Base-by-base conservation (phyloP, 2,113 vertebrate genomes). In the Periophthalmus modestus region DNA sequence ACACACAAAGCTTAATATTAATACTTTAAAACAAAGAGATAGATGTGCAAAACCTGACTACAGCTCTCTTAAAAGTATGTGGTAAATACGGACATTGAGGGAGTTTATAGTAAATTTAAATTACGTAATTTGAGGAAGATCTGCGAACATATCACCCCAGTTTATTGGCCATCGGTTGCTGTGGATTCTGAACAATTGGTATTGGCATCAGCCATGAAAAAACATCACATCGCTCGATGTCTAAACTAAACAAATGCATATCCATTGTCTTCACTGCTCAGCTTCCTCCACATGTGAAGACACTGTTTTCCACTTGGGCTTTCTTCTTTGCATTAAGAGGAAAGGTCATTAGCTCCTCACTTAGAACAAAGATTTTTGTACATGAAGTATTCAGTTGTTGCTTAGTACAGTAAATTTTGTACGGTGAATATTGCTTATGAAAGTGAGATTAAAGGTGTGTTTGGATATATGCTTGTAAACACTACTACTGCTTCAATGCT, bases 191-290 rank as follows among this genome's bases (percentile, higher is more conserved):
- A 28, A 28, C 28, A 28, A 28, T 28, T 28, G 28, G 28, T 28
- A 28, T 28, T 28, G 28, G 28, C 28, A 28, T 28, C 28, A 3
- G 28, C 28, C 28, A 28, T 28, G 28, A 28, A 28, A 28, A 28
- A 28, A 28, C 28, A 28, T 28, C n/a, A n/a, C n/a, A 28, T 28
- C 3, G 28, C 2, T 28, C 3, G 28, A 28, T 28, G 28, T 28
- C 28, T 28, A 28, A 28, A 28, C 34, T 16, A 73, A 66, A 46
- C 72, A 63, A 55, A 68, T 55, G 55, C 68, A 73, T 81, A 88
- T 87, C 77, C 54, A 72, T 91, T 80, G 82, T 81, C 66, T 68
- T 75, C 59, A 75, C 11, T 63, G 74, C 73, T 79, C 39, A 43
- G 7, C 39, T 43, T 7, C 62, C 67, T 68, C 62, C 62, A 43